These are phyloP conservation scores for Oscheius sp. DNA, from an alignment of 2,888 invertebrate species.

Conservation along the genomic window DNA sequence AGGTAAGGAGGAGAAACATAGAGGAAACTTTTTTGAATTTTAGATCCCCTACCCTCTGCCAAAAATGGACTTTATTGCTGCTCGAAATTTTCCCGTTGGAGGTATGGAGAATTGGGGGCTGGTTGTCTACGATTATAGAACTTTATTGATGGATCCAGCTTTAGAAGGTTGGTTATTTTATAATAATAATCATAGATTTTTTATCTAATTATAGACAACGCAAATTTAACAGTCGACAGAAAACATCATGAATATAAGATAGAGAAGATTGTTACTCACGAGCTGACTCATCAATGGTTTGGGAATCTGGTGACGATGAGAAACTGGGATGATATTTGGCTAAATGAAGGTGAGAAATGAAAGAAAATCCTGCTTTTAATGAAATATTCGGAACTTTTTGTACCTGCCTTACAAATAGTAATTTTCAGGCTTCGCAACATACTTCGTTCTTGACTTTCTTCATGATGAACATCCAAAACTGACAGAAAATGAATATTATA, in stretches of 20 bases:
- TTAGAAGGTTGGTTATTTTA: slow-evolving; percentile 4
- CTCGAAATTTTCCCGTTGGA: slow-evolving; percentile 71
- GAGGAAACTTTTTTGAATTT: background rate
- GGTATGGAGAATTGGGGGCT: slow-evolving; percentile 74
- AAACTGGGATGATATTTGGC: slow-evolving; percentile 70
- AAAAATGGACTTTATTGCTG: slow-evolving; percentile 72
- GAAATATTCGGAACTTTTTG: too few relatives aligned
- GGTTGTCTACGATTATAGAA: slow-evolving; percentile 18
- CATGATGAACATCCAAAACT: slow-evolving; percentile 56
- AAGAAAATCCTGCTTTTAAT: too few relatives aligned
- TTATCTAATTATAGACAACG: slow-evolving; percentile 38
- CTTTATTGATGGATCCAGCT: slow-evolving; percentile 21
- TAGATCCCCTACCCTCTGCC: slow-evolving; percentile 64
- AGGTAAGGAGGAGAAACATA: slow-evolving; percentile 29
- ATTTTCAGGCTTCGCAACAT: slow-evolving; percentile 70
- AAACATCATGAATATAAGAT: slow-evolving; percentile 63
- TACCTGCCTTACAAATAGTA: too few relatives aligned
- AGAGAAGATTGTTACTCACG: slow-evolving; percentile 72
- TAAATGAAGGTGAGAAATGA: too few relatives aligned
- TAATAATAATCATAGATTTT: background rate
- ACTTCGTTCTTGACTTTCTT: slow-evolving; percentile 66
- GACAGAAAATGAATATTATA: slow-evolving; percentile 61
- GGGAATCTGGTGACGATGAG: slow-evolving; percentile 70
- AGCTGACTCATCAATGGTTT: slow-evolving; percentile 72
- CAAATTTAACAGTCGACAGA: slow-evolving; percentile 65